phyloP scores from a whole-genome alignment of 1,140 invertebrate species.

The Brachionus sp. region DNA sequence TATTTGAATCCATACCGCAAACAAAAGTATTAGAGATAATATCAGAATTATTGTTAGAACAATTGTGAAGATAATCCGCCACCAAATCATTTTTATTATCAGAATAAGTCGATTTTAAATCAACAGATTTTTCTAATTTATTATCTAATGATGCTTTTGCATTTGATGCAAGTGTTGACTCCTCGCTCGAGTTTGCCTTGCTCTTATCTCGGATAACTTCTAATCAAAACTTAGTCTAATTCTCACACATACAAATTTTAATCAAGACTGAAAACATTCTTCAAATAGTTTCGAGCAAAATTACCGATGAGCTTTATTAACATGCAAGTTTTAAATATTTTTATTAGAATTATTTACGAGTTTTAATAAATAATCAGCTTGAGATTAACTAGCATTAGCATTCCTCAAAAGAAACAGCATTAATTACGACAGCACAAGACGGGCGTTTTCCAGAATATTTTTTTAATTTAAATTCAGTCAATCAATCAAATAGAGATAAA shows the following conservation, averaged over 20 bases:
- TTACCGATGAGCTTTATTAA: neutral
- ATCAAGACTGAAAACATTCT: conserved; percentile 39
- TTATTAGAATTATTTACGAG: neutral
- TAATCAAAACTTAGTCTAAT: neutral
- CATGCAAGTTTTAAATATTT: conserved; percentile 18
- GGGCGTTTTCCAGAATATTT: neutral
- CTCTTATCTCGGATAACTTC: conserved; percentile 12
- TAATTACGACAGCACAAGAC: neutral
- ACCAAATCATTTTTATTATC: conserved; percentile 36
- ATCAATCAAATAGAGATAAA: neutral
- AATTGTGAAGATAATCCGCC: conserved; percentile 34
- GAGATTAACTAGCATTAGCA: conserved; percentile 13
- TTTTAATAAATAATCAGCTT: conserved; percentile 15
- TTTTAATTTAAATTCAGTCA: neutral
- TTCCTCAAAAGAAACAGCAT: neutral
- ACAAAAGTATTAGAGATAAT: conserved; percentile 20
- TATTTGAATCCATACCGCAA: conserved; percentile 39
- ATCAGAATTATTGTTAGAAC: conserved; percentile 19
- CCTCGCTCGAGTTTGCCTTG: neutral
- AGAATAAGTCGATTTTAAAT: conserved; percentile 24
- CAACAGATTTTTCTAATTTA: conserved; percentile 36
- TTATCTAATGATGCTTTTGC: conserved; percentile 26
- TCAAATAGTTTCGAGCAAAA: neutral
- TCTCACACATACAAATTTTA: neutral
- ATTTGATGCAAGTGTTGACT: conserved; percentile 24